Conservation (phyloP, 2,888 invertebrate species). For the Stenurella melanura region DNA sequence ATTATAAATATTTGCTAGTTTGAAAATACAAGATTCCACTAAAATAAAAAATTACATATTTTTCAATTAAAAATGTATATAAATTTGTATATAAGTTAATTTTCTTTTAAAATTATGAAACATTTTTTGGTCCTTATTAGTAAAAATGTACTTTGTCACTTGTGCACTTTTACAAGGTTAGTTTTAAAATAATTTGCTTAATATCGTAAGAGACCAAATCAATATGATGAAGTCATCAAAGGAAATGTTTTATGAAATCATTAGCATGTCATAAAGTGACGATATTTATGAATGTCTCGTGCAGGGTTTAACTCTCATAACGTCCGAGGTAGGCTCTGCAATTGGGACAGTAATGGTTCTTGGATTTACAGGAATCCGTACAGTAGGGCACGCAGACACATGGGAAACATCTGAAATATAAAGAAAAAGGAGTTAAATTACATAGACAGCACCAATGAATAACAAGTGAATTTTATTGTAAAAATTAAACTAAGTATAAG, state of each 20-base stretch:
- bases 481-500: no score
- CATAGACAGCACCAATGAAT: no score
- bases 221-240: no score
- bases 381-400: constrained; percentile 74
- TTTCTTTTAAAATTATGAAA: no score
- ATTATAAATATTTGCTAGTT: background rate
- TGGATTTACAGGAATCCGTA: constrained; percentile 70
- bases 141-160: background rate
- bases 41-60: no score
- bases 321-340: constrained; percentile 72
- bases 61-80: no score
- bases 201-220: no score
- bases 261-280: no score
- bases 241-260: no score
- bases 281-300: background rate
- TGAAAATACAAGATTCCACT: background rate
- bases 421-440: background rate
- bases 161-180: background rate
- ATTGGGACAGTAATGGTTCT: constrained; percentile 73
- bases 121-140: no score
- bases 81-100: no score
- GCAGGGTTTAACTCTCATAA: constrained; percentile 7
- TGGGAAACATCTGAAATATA: constrained; percentile 68
- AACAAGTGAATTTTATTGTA: no score
- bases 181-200: background rate